phyloP scores from a whole-genome alignment of 2,113 vertebrate genomes.

The Phyllopteryx taeniolatus region DNA sequence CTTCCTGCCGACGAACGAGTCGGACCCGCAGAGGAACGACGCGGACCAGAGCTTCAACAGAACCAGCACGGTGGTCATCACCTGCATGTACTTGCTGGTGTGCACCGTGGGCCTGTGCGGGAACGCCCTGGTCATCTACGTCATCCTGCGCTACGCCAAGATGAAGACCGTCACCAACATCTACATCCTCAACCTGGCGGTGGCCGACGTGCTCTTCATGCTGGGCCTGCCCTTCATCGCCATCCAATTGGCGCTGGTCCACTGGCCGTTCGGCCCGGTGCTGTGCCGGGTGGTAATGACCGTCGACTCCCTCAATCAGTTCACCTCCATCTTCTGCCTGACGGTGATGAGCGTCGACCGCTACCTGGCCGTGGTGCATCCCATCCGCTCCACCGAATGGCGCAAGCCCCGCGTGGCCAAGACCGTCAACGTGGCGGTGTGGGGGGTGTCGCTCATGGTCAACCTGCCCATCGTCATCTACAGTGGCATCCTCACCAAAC shows the following conservation, averaged over 20 bases:
- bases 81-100: conserved; percentile 91
- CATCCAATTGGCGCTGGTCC: conserved; percentile 91
- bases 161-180: conserved; percentile 99
- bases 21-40: conserved; percentile 55
- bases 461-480: conserved; percentile 95
- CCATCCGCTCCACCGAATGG: conserved; percentile 94
- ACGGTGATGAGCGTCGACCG: conserved; percentile 95
- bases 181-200: conserved; percentile 96
- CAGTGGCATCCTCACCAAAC: conserved; percentile 81
- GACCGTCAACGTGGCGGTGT: conserved; percentile 86
- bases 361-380: conserved; percentile 95
- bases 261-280: conserved; percentile 93
- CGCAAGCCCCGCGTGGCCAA: conserved; percentile 89
- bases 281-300: conserved; percentile 94
- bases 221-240: conserved; percentile 91
- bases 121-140: conserved; percentile 92
- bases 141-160: conserved; percentile 94
- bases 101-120: conserved; percentile 88
- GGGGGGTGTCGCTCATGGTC: conserved; percentile 88
- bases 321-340: conserved; percentile 97
- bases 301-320: conserved; percentile 93
- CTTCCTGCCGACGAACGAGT: conserved; percentile 73
- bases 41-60: conserved; percentile 78
- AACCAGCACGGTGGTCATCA: conserved; percentile 88
- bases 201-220: conserved; percentile 96